Base-by-base conservation (phyloP, 2,888 invertebrate species). In the Pandemis corylana region DNA sequence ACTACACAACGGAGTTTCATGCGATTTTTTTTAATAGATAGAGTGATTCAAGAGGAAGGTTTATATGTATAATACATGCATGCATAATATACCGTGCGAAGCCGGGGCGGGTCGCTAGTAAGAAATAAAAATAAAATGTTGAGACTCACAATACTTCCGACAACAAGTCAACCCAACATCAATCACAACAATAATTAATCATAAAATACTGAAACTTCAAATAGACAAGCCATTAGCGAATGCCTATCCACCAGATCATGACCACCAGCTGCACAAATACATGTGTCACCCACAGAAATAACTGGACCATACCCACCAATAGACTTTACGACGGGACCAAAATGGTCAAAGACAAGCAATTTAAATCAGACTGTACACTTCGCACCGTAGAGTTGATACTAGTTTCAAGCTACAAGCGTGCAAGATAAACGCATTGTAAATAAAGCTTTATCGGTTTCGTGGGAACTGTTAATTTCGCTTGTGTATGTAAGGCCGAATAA, bases 261-360 rank as follows among this genome's bases (percentile, higher is more conserved):
- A 83, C 83, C 84, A 82, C 86, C 87, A 87, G 87, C 87, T 87
- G 87, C 82, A 84, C 70, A 53, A 61, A 72, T 82, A 82, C 81
- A 83, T 88, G 88, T 87, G 87, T 88, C 89, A 88, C 82, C 53
- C 74, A 82, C 84, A 86, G 84, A 86, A 86, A 86, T 86, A 86
- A 84, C 86, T 84, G 83, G 81, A 79, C 77, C 75, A 78, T 78
- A 73, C 78, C 68, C 74, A 69, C 76, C 80, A 75, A 71, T 71
- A 88, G 88, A 88, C 87, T 83, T 82, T 79, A 87, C 88, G 88
- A 74, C 87, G 77, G 77, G 80, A 82, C 84, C 78, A 80, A 86
- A 85, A 86, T 82, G 85, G 87, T 83, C 82, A 84, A 78, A 46
- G 46, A 46, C 12, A 46, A 5, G 76, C 75, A 75, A 76, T 76